Conservation (phyloP, 2,113 vertebrate species). For the Jaculus jaculus region DNA sequence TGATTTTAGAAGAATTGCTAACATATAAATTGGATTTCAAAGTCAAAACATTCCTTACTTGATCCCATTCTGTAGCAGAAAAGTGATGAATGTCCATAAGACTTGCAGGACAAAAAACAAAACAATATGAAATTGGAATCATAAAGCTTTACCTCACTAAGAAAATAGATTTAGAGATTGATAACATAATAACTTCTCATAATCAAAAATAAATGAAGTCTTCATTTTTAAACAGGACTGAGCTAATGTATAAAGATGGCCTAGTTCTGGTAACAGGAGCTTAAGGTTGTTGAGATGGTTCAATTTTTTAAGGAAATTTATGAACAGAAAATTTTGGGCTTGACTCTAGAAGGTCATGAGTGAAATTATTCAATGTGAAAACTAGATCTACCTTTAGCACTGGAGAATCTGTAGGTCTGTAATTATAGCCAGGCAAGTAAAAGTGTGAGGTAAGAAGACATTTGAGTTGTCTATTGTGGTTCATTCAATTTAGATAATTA, state of each 20-base stretch:
- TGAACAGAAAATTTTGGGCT: background rate
- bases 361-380: background rate
- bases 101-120: background rate
- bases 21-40: background rate
- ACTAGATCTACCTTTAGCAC: background rate
- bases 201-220: background rate
- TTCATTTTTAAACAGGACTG: background rate
- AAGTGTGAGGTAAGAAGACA: rapidly evolving
- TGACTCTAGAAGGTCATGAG: background rate
- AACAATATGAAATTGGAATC: background rate
- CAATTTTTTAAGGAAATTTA: background rate
- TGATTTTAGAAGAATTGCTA: background rate
- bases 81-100: background rate
- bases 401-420: background rate
- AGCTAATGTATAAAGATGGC: background rate
- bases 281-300: background rate
- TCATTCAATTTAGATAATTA: background rate
- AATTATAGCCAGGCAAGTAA: background rate
- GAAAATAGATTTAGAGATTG: background rate
- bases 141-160: background rate
- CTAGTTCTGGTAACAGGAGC: background rate
- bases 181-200: background rate
- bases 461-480: background rate
- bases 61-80: background rate
- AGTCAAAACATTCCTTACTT: background rate